These are phyloP conservation scores for Limonius californicus DNA, from an alignment of 1,140 invertebrate species.

Conservation along the genomic window DNA sequence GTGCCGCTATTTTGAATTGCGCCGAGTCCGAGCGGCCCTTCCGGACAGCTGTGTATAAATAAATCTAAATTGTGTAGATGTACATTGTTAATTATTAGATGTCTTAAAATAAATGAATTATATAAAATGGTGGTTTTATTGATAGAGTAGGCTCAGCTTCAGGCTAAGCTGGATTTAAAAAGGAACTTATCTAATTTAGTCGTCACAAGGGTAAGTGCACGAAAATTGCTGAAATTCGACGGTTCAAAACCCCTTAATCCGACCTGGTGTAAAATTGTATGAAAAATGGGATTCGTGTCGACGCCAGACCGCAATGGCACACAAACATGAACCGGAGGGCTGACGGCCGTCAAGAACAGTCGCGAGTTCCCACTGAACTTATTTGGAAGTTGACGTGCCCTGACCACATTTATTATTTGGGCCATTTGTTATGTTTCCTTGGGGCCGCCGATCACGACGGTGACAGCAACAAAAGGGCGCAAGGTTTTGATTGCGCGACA, in stretches of 20 bases:
- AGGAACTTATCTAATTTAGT: too few relatives aligned
- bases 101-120: constrained; percentile 6
- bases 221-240: background rate
- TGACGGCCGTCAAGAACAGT: constrained; percentile 31
- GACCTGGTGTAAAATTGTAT: background rate
- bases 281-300: constrained; percentile 8
- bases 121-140: background rate
- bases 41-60: background rate
- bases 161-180: too few relatives aligned
- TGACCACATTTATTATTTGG: constrained; percentile 35
- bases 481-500: background rate
- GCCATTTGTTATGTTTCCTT: constrained; percentile 32
- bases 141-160: background rate
- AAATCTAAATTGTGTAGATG: constrained; percentile 3
- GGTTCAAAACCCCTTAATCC: background rate
- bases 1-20: background rate
- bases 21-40: background rate
- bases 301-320: background rate
- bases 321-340: constrained; percentile 3
- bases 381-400: constrained; percentile 31
- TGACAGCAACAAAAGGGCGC: background rate
- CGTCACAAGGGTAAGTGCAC: background rate
- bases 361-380: constrained; percentile 30
- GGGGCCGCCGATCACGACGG: background rate
- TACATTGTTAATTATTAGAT: constrained; percentile 11